Base-by-base conservation (phyloP, 2,888 invertebrate species). In the Cataglyphis cursor region DNA sequence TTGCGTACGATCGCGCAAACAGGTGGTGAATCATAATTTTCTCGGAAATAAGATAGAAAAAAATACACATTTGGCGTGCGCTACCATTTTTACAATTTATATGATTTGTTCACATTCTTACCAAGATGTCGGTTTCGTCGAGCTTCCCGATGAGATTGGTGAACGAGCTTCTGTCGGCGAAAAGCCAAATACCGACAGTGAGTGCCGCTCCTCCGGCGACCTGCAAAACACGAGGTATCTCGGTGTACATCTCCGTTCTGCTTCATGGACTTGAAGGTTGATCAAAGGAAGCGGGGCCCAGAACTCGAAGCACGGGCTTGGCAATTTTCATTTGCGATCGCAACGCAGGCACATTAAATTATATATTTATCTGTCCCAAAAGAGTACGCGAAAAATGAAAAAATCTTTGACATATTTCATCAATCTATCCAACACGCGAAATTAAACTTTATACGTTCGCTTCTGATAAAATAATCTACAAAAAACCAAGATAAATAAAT, bases 141-240 rank as follows among this genome's bases (percentile, higher is more conserved):
- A 93, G 87, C 82, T 93, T 93, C 75, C 87, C 90, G 83, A 94
- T 84, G 80, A 94, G 91, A 83, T 92, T 91, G 89, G 97, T 96
- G 92, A 97, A 96, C 31, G 97, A 97, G 90, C 95, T 96, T 94
- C 96, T 96, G 95, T 97, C 97, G 74, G 96, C 96, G 48, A 96
- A 96, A 54, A 97, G 93, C 97, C 97, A 97, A 94, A 97, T 96
- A 93, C 97, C 97, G 82, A 97, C 95, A 48, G 96, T 96, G 85
- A 97, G 94, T 75, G 97, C 96, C 84, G 96, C 96, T 84, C 96
- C 96, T 81, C 97, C 97, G 82, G 96, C 95, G 85, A 96, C 92
- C 96, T 96, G 93, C 80, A 95, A 95, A 86, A 85, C 51, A 82
- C 6, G 6, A 21, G 8, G 8, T n/a, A 31, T 4, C 61, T 80